These are phyloP conservation scores for Antheraea mylitta DNA, from an alignment of 1,140 invertebrate species.

Conservation along the genomic window DNA sequence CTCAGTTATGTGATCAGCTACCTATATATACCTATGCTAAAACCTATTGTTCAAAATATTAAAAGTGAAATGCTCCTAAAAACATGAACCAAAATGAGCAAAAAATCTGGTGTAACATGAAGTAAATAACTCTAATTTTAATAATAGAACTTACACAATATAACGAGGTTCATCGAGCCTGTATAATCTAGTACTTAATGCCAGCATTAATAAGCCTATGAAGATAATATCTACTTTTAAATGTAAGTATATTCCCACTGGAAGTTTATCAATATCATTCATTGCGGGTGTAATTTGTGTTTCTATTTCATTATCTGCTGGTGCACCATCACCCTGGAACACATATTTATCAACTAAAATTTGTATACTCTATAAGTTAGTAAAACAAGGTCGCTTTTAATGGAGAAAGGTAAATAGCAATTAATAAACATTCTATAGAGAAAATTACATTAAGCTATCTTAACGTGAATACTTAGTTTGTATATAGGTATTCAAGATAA, in stretches of 20 bases:
- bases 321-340: conserved; percentile 49
- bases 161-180: conserved; percentile 89
- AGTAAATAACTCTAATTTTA: too few species aligned
- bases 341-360: background rate
- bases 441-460: too few species aligned
- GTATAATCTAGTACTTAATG: conserved; percentile 89
- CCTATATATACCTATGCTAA: too few species aligned
- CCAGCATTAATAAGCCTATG: conserved; percentile 83
- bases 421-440: background rate
- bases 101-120: too few species aligned
- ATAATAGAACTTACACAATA: conserved; percentile 89
- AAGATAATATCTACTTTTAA: conserved; percentile 90
- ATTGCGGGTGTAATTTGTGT: conserved; percentile 12
- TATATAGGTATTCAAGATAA: background rate
- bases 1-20: too few species aligned
- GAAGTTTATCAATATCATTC: conserved; percentile 20
- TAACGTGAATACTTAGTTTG: background rate
- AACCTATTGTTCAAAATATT: too few species aligned
- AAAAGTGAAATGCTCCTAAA: too few species aligned
- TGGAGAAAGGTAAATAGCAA: background rate
- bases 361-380: background rate
- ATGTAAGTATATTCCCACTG: conserved; percentile 77
- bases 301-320: conserved; percentile 40
- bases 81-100: too few species aligned
- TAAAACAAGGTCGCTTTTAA: background rate